Conservation (phyloP, 1,140 invertebrate genomes). For the Euura saliciscinereae region DNA sequence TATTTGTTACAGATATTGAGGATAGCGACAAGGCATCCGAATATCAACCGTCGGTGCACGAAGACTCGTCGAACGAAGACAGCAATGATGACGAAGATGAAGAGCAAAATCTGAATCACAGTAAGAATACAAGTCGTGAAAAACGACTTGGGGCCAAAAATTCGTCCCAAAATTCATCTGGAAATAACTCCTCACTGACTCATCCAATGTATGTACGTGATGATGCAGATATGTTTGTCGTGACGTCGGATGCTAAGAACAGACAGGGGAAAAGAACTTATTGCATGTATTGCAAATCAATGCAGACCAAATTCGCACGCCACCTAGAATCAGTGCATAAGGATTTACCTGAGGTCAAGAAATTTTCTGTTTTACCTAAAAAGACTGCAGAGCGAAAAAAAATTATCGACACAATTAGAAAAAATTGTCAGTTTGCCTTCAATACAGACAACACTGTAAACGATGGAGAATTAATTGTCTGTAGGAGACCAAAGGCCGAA, state of each 20-base stretch:
- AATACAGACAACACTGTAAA: slow-evolving; percentile 23
- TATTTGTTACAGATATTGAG: background rate
- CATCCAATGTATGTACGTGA: slow-evolving; percentile 12
- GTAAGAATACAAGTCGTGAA: slow-evolving; percentile 10
- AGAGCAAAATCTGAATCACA: background rate
- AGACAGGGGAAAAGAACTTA: slow-evolving; percentile 27
- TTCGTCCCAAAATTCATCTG: slow-evolving; percentile 14
- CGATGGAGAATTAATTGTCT: too few relatives aligned
- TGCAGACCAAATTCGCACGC: slow-evolving; percentile 24
- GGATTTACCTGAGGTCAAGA: slow-evolving; percentile 25
- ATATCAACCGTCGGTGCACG: background rate
- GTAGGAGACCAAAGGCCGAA: slow-evolving; percentile 23
- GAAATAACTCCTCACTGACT: slow-evolving; percentile 14
- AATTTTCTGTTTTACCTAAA: slow-evolving; percentile 19
- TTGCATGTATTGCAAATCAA: slow-evolving; percentile 31
- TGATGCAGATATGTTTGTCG: slow-evolving; percentile 17
- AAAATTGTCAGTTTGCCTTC: slow-evolving; percentile 25
- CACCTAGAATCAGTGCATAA: slow-evolving; percentile 27
- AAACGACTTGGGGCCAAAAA: background rate
- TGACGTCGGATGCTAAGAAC: background rate
- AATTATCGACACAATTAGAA: slow-evolving; percentile 22
- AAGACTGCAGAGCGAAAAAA: slow-evolving; percentile 15
- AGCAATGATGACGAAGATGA: background rate
- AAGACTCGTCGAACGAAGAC: background rate
- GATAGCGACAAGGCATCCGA: slow-evolving; percentile 4